Evolutionary conservation across 2,888 invertebrate genomes (phyloP).

Genomic region (Lysandra coridon): DNA sequence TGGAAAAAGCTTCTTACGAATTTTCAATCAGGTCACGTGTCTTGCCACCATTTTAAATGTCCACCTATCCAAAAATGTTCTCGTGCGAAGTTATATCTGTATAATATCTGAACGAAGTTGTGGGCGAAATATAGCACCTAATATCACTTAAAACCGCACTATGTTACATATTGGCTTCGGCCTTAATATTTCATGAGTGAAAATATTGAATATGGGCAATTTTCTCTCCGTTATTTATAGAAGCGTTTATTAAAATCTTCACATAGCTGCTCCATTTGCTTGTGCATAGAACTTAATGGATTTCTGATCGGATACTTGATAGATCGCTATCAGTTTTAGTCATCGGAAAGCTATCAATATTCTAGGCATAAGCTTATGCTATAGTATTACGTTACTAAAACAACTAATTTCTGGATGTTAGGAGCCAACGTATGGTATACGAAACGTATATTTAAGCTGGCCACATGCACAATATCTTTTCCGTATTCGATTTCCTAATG

Average conservation of each 20-base stretch:
- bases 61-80: no score
- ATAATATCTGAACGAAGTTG: not conserved
- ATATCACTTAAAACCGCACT: not conserved
- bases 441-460: no score
- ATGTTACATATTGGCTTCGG: not conserved
- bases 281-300: not conserved
- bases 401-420: no score
- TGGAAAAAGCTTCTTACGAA: no score
- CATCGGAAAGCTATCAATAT: not conserved
- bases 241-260: conserved; percentile 4
- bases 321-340: not conserved
- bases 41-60: no score
- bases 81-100: no score
- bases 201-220: conserved; percentile 4
- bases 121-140: not conserved
- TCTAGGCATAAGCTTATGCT: not conserved
- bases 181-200: not conserved
- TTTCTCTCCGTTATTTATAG: not conserved
- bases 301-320: not conserved
- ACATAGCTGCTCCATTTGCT: not conserved
- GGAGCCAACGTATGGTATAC: no score
- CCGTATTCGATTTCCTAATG: no score
- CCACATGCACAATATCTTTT: no score
- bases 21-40: no score
- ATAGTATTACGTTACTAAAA: not conserved